These are phyloP conservation scores for Latrodectus elegans DNA, from an alignment of 2,888 invertebrate genomes.

Conservation along the genomic window DNA sequence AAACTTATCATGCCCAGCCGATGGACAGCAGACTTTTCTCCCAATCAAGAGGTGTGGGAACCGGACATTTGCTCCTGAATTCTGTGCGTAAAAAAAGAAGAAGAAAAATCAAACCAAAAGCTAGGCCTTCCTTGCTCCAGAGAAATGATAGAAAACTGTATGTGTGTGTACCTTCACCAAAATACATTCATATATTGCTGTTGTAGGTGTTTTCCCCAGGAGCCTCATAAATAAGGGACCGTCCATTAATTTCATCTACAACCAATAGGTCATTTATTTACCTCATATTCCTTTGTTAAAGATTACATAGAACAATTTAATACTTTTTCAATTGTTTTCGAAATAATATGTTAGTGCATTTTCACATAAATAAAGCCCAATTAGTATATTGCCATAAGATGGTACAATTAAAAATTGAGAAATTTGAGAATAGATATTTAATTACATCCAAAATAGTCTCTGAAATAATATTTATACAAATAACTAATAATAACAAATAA, in stretches of 20 bases:
- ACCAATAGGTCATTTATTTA: too few relatives aligned
- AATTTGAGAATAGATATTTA: too few relatives aligned
- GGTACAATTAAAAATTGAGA: too few relatives aligned
- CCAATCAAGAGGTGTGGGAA: constrained; percentile 34
- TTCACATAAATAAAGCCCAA: too few relatives aligned
- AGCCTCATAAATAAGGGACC: neutral
- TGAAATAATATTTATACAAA: too few relatives aligned
- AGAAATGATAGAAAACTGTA: constrained; percentile 21
- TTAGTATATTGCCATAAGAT: too few relatives aligned
- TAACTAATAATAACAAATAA: too few relatives aligned
- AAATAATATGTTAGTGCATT: too few relatives aligned
- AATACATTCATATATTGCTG: constrained; percentile 20
- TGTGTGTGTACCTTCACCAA: constrained; percentile 9
- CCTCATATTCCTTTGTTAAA: too few relatives aligned
- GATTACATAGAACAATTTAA: too few relatives aligned
- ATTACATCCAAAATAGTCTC: too few relatives aligned
- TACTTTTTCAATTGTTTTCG: too few relatives aligned
- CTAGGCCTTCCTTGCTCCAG: neutral
- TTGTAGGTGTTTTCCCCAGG: neutral
- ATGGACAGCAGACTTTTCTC: neutral
- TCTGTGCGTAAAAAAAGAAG: constrained; percentile 1
- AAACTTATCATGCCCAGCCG: neutral
- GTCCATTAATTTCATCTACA: neutral
- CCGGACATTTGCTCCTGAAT: constrained; percentile 22
- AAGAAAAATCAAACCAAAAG: constrained; percentile 28